phyloP scores from a whole-genome alignment of 2,888 invertebrate species.

The Nycteola revayana region DNA sequence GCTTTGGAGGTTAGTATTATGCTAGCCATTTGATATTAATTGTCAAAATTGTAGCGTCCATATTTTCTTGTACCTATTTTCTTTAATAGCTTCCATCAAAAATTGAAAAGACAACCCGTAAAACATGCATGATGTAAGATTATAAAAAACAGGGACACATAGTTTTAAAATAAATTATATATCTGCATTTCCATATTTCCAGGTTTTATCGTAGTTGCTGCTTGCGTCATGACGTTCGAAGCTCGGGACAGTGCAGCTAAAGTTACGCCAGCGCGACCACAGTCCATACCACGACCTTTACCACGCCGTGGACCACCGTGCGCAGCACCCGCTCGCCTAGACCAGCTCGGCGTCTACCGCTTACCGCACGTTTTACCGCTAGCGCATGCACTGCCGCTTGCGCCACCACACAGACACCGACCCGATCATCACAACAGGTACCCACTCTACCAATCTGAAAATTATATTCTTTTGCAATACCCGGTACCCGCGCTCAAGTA shows the following conservation, averaged over 20 bases:
- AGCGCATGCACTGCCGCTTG: conserved; percentile 68
- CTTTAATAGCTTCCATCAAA: too few relatives aligned
- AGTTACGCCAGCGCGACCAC: conserved; percentile 89
- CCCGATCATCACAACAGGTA: conserved; percentile 62
- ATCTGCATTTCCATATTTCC: conserved; percentile 4
- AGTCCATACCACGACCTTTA: conserved; percentile 77
- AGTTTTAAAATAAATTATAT: too few relatives aligned
- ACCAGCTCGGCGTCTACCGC: conserved; percentile 86
- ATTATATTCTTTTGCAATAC: too few relatives aligned
- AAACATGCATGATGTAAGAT: too few relatives aligned
- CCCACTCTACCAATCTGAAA: not conserved
- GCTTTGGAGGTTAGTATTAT: conserved; percentile 88
- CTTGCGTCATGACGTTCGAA: conserved; percentile 99
- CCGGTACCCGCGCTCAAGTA: too few relatives aligned
- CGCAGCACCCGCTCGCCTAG: conserved; percentile 80
- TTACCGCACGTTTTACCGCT: conserved; percentile 77
- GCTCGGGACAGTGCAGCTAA: conserved; percentile 95
- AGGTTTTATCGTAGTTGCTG: conserved; percentile 98
- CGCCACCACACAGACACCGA: conserved; percentile 65
- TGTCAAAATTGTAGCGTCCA: too few relatives aligned
- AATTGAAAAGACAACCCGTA: too few relatives aligned
- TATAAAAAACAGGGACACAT: too few relatives aligned
- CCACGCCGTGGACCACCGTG: conserved; percentile 71
- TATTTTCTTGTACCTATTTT: too few relatives aligned
- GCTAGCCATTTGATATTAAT: too few relatives aligned